Base-by-base conservation (phyloP, 2,113 vertebrate species). In the Syngnathus typhle region DNA sequence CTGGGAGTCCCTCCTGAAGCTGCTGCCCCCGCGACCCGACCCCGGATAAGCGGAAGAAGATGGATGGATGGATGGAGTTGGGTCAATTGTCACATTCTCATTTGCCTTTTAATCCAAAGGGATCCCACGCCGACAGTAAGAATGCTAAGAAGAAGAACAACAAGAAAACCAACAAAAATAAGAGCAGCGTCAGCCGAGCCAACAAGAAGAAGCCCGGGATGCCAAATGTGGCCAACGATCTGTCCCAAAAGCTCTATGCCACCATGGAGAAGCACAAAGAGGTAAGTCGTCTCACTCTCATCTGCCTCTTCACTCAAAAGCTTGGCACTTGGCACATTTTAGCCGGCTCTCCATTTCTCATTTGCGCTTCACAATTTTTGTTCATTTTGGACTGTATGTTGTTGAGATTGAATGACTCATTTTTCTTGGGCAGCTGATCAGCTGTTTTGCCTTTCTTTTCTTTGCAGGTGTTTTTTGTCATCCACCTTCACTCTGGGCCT, bases 71-170 rank as follows among this genome's bases (percentile, higher is more conserved):
- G n/a, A n/a, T n/a, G n/a, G n/a, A n/a, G 6, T 52, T 52, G 19
- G n/a, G 8, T 21, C 7, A 4, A 6, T 7, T 52, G 27, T 32
- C 19, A 21, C 19, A 54, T 63, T 54, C 66, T 41, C 63, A 4
- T 64, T 68, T 21, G 7, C 70, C 36, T 83, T 81, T 51, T 75
- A 16, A 67, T 73, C 89, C 44, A 83, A 39, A 99, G 97, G 96
- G 96, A 68, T 92, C 92, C 63, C 95, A 93, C 49, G 91, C 93
- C 0, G 97, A 99, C 91, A 98, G 93, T 90, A 99, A 99, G 87
- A 99, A 95, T 0, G 97, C 95, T 86, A 99, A 99, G 93, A 99
- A 99, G 86, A 99, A 99, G 91, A 99, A 99, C 84, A 99, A 94
- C 78, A 99, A 99, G 85, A 99, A 99, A 84, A 96, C 97, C 73